Evolutionary conservation across 2,797 vertebrate genomes (phyloP).

Genomic region (Podargus strigoides): DNA sequence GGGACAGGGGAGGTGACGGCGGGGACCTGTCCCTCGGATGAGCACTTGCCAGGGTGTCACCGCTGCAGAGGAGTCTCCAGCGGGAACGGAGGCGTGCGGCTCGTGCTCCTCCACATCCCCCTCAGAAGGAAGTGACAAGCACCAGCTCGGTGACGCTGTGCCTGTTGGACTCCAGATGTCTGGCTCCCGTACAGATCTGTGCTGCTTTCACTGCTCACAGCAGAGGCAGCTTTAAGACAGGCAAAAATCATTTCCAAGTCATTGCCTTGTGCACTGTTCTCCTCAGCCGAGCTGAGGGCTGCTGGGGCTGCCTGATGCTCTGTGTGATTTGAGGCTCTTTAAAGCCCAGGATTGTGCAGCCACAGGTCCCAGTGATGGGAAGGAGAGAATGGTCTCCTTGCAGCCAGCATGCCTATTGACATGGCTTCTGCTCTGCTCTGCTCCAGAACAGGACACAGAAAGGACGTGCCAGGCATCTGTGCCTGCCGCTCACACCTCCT

Average conservation of each 20-base stretch:
- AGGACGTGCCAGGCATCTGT: neutral
- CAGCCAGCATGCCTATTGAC: neutral
- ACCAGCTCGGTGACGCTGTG: neutral
- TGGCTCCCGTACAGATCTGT: neutral
- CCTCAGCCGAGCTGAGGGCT: neutral
- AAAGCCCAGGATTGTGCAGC: neutral
- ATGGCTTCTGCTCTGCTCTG: neutral
- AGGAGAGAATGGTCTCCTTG: fast-evolving
- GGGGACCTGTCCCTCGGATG: neutral
- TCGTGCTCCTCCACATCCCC: neutral
- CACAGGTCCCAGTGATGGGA: neutral
- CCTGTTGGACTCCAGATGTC: neutral
- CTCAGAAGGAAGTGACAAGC: neutral
- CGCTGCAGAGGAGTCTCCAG: neutral
- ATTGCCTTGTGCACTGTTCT: neutral
- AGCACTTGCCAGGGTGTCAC: fast-evolving
- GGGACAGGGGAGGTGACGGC: neutral
- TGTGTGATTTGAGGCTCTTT: neutral
- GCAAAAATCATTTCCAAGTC: neutral
- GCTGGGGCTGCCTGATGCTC: neutral
- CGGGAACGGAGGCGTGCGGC: neutral
- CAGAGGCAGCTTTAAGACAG: neutral
- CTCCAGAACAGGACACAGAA: neutral
- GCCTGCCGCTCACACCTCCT: neutral
- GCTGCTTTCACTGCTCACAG: neutral